Conservation (phyloP, 2,797 vertebrate genomes). For the Arnoldichthys spilopterus region DNA sequence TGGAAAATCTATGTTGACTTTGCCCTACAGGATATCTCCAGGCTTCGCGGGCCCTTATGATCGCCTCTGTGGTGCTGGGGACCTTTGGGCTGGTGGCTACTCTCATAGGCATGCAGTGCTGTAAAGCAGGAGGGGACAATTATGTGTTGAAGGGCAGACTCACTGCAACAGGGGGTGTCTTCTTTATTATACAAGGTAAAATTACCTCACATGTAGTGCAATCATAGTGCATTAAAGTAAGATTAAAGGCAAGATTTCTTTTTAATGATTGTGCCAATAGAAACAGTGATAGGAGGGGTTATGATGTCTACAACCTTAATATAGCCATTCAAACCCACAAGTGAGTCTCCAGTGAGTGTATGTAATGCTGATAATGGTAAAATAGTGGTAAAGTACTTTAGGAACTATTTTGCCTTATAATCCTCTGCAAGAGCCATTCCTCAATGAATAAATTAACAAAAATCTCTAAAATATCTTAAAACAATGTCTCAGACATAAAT, state of each 20-base stretch:
- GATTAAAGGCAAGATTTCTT: too few relatives aligned
- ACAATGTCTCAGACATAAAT: background rate
- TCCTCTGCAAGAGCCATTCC: too few relatives aligned
- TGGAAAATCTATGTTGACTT: background rate
- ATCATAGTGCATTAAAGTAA: background rate
- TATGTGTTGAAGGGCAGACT: conserved; percentile 80
- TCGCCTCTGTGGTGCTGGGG: conserved; percentile 78
- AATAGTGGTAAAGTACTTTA: background rate
- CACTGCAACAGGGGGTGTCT: conserved; percentile 74
- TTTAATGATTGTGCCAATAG: too few relatives aligned
- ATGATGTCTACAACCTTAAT: too few relatives aligned
- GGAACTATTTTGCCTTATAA: too few relatives aligned
- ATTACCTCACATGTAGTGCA: background rate
- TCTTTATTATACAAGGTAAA: conserved; percentile 86
- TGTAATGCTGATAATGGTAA: background rate
- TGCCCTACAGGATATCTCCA: conserved; percentile 83
- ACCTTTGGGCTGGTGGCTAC: conserved; percentile 76
- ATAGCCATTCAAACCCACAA: too few relatives aligned
- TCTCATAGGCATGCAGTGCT: conserved; percentile 85
- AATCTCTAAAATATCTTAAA: background rate
- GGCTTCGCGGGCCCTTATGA: conserved; percentile 89
- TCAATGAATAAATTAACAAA: too few relatives aligned
- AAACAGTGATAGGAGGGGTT: too few relatives aligned
- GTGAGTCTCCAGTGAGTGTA: too few relatives aligned
- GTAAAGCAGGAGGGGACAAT: conserved; percentile 78